Base-by-base conservation (phyloP, 1,140 invertebrate species). In the Drosophila lowei region DNA sequence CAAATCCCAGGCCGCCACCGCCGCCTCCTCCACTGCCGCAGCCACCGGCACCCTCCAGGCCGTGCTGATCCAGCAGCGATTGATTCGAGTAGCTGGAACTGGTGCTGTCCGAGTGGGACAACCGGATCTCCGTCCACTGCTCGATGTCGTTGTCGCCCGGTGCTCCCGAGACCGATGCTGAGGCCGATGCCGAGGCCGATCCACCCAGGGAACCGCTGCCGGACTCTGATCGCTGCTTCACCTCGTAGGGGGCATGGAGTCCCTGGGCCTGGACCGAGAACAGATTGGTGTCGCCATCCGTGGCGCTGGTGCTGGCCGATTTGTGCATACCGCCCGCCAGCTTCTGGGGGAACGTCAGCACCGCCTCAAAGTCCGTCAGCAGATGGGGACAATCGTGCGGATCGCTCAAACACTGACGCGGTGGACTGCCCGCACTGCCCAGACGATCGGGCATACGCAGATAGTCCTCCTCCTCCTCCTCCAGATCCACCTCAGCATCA, bases 381-480 rank as follows among this genome's bases (percentile, higher is more conserved):
- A 91, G 50, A 68, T 91, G 90, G 23, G 90, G 90, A 48, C 92
- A 92, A 13, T 92, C 91, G 13, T 92, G 83, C 13, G 90, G 76
- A 73, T 92, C 92, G 44, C 79, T 25, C 1, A 80, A 76, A 1
- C 77, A 71, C 30, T 89, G 83, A 13, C 56, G 76, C 44, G 79
- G 67, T n/a, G 90, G 90, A 54, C 54, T 78, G 72, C 84, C 38
- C 16, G 79, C 77, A 21, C 75, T 84, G 46, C 80, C 84, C 42
- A 92, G 55, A 4, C 91, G 91, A 15, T 90, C 76, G 8, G 92
- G 92, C 88, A 93, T 91, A 68, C 86, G 83, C 63, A 92, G 86
- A 74, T 92, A 92, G 54, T 92, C 92, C 28, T 86, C 81, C 16
- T 79, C 72, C 16, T 79, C 72, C 15, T 58, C 53, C 18, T 92